A percentile compares a stretch with the other conserved stretches of the same genome.
These are phyloP conservation scores for Cepaea nemoralis DNA, from an alignment of 1,140 invertebrate species.

Conservation along the genomic window DNA sequence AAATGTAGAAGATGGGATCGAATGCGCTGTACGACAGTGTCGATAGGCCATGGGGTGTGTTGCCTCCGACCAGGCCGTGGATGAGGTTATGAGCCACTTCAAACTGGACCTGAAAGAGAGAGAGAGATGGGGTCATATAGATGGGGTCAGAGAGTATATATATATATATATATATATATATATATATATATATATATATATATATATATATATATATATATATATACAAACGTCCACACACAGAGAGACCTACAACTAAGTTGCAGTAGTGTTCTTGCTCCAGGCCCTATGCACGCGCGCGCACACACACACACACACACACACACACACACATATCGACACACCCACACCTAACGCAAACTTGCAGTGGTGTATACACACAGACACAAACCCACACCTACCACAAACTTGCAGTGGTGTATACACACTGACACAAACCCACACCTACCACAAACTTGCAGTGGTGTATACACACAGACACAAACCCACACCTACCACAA, in stretches of 20 bases:
- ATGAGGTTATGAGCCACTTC: constrained; percentile 46
- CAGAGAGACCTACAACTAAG: too few relatives aligned
- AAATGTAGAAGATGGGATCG: constrained; percentile 47
- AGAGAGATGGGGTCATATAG: too few relatives aligned
- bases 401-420: too few relatives aligned
- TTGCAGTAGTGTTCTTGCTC: too few relatives aligned
- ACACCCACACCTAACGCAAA: too few relatives aligned
- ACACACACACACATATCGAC: neutral
- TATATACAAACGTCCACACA: neutral
- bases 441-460: too few relatives aligned
- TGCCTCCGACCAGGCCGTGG: constrained; percentile 44
- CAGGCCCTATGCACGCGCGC: neutral
- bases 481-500: constrained; percentile 48
- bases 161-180: neutral
- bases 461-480: too few relatives aligned
- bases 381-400: too few relatives aligned
- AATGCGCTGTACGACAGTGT: constrained; percentile 47
- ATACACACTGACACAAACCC: too few relatives aligned
- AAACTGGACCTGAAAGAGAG: constrained; percentile 42
- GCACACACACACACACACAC: neutral
- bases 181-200: too few relatives aligned
- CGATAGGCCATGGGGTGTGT: constrained; percentile 39
- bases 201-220: too few relatives aligned
- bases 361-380: neutral
- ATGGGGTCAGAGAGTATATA: too few relatives aligned